Conservation (phyloP, 2,113 vertebrate species). For the Tinamus guttatus region DNA sequence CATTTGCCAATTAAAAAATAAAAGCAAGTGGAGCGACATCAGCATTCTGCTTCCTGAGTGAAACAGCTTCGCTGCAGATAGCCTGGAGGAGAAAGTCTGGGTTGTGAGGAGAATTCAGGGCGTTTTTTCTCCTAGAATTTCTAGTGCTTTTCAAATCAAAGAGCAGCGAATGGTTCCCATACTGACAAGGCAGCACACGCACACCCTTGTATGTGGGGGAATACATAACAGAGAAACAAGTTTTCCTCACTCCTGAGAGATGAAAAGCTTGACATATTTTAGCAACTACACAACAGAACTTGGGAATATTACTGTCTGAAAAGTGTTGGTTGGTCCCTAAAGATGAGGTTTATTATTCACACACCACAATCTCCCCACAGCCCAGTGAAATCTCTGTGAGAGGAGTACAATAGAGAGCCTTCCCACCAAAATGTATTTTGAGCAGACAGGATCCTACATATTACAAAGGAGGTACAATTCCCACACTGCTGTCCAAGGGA, state of each 20-base stretch:
- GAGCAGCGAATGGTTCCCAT: background rate
- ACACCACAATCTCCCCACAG: background rate
- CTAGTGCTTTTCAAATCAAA: conserved; percentile 16
- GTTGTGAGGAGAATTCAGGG: background rate
- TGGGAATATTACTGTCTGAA: conserved; percentile 62
- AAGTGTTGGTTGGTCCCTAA: conserved; percentile 49
- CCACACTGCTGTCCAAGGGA: background rate
- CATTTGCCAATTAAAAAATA: background rate
- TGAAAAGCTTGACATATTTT: conserved; percentile 74
- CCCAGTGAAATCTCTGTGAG: conserved; percentile 17
- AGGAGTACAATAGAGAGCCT: background rate
- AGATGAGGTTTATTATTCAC: conserved; percentile 44
- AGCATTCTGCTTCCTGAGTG: background rate
- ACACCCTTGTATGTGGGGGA: background rate
- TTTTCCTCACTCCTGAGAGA: conserved; percentile 59
- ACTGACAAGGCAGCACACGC: conserved; percentile 2
- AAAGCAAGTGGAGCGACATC: background rate
- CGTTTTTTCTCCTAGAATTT: conserved; percentile 28
- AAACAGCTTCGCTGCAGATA: background rate
- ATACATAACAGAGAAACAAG: conserved; percentile 51
- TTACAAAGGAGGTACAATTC: background rate
- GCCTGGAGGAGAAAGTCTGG: no score
- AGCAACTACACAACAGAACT: conserved; percentile 58
- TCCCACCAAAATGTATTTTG: conserved; percentile 8
- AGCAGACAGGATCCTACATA: background rate